A percentile compares a stretch with the other conserved stretches of the same genome.
These are phyloP conservation scores for Polypedilum vanderplanki DNA, from an alignment of 1,140 invertebrate species.

Conservation along the genomic window DNA sequence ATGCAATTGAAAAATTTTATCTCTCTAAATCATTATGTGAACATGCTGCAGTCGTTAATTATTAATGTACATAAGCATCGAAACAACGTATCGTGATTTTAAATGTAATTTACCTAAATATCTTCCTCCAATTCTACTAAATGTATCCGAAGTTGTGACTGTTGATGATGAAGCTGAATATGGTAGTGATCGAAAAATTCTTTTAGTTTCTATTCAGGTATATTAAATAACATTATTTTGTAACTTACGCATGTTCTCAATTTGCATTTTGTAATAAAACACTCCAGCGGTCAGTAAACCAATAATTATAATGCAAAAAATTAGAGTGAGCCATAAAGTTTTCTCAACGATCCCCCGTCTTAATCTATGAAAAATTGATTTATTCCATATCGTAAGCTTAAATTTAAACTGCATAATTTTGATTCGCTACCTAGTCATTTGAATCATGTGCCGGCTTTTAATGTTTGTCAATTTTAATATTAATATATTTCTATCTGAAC, in stretches of 20 bases:
- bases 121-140: slow-evolving; percentile 3
- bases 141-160: background rate
- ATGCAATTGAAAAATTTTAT: background rate
- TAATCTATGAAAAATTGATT: background rate
- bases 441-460: no score
- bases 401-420: no score
- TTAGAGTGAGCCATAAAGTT: background rate
- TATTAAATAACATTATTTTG: background rate
- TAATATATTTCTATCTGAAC: no score
- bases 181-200: background rate
- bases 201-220: no score
- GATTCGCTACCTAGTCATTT: no score
- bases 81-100: background rate
- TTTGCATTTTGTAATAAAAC: background rate
- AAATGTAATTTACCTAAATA: slow-evolving; percentile 24
- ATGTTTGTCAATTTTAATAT: no score
- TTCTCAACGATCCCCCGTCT: background rate
- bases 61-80: no score
- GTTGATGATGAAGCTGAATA: background rate
- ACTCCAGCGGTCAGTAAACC: slow-evolving; percentile 12
- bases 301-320: background rate
- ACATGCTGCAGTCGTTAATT: no score
- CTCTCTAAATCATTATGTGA: no score
- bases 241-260: background rate
- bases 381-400: background rate